Evolutionary conservation across 2,888 invertebrate genomes (phyloP), one percentile per base, ranked within the genome.

Genomic region (Acrocyrtus sp.): DNA sequence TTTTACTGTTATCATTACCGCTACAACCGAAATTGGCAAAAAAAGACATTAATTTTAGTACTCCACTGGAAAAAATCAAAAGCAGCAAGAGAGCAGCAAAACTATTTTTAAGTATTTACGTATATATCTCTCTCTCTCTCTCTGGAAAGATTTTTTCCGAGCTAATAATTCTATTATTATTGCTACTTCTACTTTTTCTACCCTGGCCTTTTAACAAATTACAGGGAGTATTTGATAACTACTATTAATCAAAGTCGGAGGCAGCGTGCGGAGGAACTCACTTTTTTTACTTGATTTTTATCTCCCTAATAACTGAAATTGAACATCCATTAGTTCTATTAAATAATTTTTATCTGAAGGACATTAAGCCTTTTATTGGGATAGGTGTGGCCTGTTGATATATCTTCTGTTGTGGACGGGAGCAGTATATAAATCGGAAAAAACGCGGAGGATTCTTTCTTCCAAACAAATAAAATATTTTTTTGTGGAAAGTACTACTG

Each of bases 271-370:
- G 12, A 39, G 39, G 12, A 8, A 39, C 39, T 10, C 39, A 39
- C 39, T 39, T 15, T 39, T 39, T 39, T 8, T 39, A 39, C 39
- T 10, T 26, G n/a, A 29, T 21, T 54, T 54, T 57, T 41, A 57
- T 43, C 57, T 26, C 41, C 39, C 39, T 43, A 57, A 57, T 54
- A 57, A 24, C 5, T 17, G 15, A 41, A 57, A 65, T 65, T 65
- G 65, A 34, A 17, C n/a, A 39, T 67, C 66, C 66, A 67, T 67
- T 67, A 67, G 57, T 48, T 50, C 58, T 67, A 67, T 67, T 67
- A 58, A n/a, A n/a, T n/a, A 27, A 24, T 50, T 47, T 29, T 22
- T 24, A 17, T 19, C 12, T 8, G 15, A 12, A n/a, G 26, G 22
- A 21, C 24, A 22, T 56, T 45, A 54, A 41, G 39, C 24, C 22